These are phyloP conservation scores for Gallinago nigripennis DNA, from an alignment of 2,797 vertebrate genomes.

Conservation along the genomic window DNA sequence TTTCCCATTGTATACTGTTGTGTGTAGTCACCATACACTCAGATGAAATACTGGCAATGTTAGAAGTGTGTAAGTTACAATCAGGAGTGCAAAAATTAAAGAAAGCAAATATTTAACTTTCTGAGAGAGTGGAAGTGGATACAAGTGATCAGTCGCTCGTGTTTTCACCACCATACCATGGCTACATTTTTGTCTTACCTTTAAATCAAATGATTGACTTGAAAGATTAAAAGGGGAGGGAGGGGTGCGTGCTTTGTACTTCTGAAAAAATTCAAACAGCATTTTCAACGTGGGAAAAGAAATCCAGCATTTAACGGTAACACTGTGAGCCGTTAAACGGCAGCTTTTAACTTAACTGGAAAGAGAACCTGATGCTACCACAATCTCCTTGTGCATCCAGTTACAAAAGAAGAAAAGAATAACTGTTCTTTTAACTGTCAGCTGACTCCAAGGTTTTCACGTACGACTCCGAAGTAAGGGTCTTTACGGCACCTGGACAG, in stretches of 20 bases:
- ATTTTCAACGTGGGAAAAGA: not conserved
- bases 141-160: not conserved
- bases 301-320: constrained; percentile 41
- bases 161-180: constrained; percentile 21
- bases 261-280: constrained; percentile 39
- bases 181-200: constrained; percentile 29
- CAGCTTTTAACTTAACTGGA: not conserved
- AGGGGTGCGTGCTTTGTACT: not conserved
- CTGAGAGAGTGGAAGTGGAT: constrained; percentile 46
- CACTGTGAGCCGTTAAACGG: not conserved
- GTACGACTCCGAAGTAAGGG: constrained; percentile 44
- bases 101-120: constrained; percentile 61
- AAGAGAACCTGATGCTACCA: constrained; percentile 54
- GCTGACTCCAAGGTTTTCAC: constrained; percentile 37
- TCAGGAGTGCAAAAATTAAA: constrained; percentile 71
- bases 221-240: not conserved
- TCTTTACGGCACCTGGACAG: constrained; percentile 61
- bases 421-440: constrained; percentile 32
- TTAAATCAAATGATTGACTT: constrained; percentile 31
- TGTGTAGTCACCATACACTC: constrained; percentile 63
- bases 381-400: constrained; percentile 53
- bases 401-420: not conserved
- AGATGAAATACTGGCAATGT: constrained; percentile 73
- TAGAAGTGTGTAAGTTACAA: constrained; percentile 68
- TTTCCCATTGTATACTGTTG: constrained; percentile 42